Percentiles rank a stretch among this genome's conserved stretches.
These are phyloP conservation scores for Sinocyclocheilus grahami DNA, from an alignment of 2,113 vertebrate species.

Conservation along the genomic window DNA sequence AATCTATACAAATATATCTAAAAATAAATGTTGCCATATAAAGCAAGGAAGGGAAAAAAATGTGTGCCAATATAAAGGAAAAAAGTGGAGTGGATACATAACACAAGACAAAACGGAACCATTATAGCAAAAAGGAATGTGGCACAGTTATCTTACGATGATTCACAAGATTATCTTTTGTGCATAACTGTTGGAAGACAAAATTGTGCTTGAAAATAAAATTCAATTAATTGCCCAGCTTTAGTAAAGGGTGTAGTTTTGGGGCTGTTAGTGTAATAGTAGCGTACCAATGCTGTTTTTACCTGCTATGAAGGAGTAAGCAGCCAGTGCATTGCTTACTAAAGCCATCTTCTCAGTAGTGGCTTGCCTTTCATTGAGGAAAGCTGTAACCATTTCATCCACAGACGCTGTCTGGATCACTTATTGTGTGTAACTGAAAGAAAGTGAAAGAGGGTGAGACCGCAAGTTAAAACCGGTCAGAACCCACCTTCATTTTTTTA, in stretches of 20 bases:
- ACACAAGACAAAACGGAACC: not conserved
- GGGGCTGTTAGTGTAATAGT: not conserved
- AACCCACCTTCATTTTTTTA: conserved; percentile 8
- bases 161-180: not conserved
- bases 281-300: conserved; percentile 23
- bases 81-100: not conserved
- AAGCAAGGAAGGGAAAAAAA: not conserved
- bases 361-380: conserved; percentile 74
- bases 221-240: not conserved
- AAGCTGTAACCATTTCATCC: conserved; percentile 27
- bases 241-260: not conserved
- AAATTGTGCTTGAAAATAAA: not conserved
- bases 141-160: not conserved
- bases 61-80: not conserved
- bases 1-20: no score
- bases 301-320: conserved; percentile 90
- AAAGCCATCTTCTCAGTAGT: conserved; percentile 84
- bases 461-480: not conserved
- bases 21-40: not conserved
- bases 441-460: conserved; percentile 22
- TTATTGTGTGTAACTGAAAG: conserved; percentile 19
- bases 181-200: not conserved
- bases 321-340: conserved; percentile 89
- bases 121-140: not conserved
- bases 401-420: not conserved